A percentile compares a stretch with the other conserved stretches of the same genome.
Evolutionary conservation across 2,888 invertebrate genomes (phyloP).

Genomic region (Melanostoma mellinum): DNA sequence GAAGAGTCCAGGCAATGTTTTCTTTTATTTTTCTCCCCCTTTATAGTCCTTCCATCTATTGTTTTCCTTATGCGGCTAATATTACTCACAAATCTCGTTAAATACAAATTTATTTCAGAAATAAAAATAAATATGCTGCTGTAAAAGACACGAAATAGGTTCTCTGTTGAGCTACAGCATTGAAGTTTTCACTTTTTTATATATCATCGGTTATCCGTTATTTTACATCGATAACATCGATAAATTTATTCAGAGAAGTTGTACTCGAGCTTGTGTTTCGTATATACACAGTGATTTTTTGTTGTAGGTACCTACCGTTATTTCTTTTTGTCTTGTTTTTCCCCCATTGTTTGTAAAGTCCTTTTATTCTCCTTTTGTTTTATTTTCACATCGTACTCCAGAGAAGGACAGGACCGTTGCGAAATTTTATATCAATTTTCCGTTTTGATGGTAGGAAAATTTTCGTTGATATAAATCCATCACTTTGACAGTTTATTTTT

Average conservation of each 20-base stretch:
- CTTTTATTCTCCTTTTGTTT: conserved; percentile 1
- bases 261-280: conserved; percentile 23
- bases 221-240: conserved; percentile 45
- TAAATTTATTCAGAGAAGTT: conserved; percentile 33
- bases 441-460: neutral
- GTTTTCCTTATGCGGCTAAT: conserved; percentile 57
- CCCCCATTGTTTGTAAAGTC: conserved; percentile 10
- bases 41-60: conserved; percentile 11
- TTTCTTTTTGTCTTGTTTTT: conserved; percentile 13
- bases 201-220: conserved; percentile 21
- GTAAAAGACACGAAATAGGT: conserved; percentile 32
- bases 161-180: conserved; percentile 34
- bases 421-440: conserved; percentile 28
- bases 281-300: neutral
- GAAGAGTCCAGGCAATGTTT: conserved; percentile 36
- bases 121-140: neutral
- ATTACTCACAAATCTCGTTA: conserved; percentile 66
- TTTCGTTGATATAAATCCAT: conserved; percentile 15
- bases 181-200: conserved; percentile 58
- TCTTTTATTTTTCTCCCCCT: conserved; percentile 13
- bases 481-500: conserved; percentile 11
- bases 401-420: conserved; percentile 10
- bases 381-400: neutral
- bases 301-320: neutral
- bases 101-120: conserved; percentile 56